These are phyloP conservation scores for Sarcophaga rosellei DNA, from an alignment of 2,888 invertebrate species.

Conservation along the genomic window DNA sequence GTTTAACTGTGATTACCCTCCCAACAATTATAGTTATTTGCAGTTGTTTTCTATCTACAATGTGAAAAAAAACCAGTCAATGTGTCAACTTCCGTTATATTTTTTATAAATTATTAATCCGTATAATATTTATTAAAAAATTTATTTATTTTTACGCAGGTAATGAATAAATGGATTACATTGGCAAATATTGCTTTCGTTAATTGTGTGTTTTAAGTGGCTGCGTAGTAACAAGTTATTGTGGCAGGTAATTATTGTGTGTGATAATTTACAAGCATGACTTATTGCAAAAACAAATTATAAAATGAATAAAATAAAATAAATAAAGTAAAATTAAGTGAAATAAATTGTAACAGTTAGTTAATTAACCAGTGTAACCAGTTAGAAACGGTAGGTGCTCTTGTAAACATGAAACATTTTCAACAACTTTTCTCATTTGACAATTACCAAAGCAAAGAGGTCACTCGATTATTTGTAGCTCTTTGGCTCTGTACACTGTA, in stretches of 20 bases:
- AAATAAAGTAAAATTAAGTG: background rate
- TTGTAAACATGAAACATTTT: no score
- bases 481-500: no score
- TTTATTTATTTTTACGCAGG: background rate
- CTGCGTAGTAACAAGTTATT: no score
- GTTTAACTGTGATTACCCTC: conserved; percentile 30
- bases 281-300: conserved; percentile 26
- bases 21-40: background rate
- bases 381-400: background rate
- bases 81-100: conserved; percentile 66
- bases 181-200: no score
- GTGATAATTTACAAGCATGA: conserved; percentile 15
- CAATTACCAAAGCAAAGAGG: no score
- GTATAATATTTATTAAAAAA: conserved; percentile 25
- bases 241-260: conserved; percentile 17
- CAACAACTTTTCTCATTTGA: no score
- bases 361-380: conserved; percentile 21
- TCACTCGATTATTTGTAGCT: no score
- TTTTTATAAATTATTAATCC: conserved; percentile 9
- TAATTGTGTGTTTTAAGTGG: no score
- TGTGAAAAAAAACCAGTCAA: conserved; percentile 62
- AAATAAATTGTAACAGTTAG: background rate
- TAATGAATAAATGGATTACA: no score
- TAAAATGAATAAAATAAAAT: background rate
- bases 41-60: conserved; percentile 15